phyloP scores from a whole-genome alignment of 1,140 invertebrate species.

The Drosophila orena region DNA sequence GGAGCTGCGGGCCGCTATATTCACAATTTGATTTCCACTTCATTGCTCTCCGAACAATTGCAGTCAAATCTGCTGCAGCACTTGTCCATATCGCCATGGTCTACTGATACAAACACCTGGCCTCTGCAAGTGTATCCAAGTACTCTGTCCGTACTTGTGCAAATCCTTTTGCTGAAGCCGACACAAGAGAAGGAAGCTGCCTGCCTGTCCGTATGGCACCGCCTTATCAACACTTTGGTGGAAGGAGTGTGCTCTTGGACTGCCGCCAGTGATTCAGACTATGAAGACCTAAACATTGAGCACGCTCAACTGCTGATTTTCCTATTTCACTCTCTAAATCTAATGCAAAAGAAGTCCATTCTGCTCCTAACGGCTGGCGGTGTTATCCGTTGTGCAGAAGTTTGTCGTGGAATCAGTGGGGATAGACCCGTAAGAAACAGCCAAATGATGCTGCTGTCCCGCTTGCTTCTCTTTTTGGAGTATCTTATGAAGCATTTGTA shows the following conservation, averaged over 20 bases:
- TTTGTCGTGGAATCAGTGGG: constrained; percentile 86
- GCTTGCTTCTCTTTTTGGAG: constrained; percentile 95
- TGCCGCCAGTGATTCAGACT: constrained; percentile 62
- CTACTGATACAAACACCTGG: constrained; percentile 89
- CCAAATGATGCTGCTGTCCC: constrained; percentile 92
- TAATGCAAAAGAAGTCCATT: constrained; percentile 98
- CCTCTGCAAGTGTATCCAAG: constrained; percentile 93
- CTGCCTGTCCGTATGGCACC: constrained; percentile 95
- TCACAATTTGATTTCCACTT: constrained; percentile 90
- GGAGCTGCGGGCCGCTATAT: constrained; percentile 83
- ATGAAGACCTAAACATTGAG: constrained; percentile 95
- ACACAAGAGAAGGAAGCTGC: constrained; percentile 94
- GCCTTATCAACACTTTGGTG: constrained; percentile 93
- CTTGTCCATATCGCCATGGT: constrained; percentile 91
- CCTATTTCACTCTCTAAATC: constrained; percentile 96
- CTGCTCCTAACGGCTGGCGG: constrained; percentile 91
- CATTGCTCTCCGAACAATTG: constrained; percentile 88
- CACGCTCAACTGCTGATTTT: constrained; percentile 97
- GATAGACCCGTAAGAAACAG: constrained; percentile 86
- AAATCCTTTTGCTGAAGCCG: constrained; percentile 91
- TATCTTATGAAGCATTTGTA: constrained; percentile 98
- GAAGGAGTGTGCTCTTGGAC: constrained; percentile 88
- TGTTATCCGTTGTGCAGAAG: constrained; percentile 88
- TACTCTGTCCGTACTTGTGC: constrained; percentile 90
- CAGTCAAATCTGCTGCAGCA: constrained; percentile 91